phyloP scores from a whole-genome alignment of 2,797 vertebrate species.

The Pipistrellus pipistrellus region DNA sequence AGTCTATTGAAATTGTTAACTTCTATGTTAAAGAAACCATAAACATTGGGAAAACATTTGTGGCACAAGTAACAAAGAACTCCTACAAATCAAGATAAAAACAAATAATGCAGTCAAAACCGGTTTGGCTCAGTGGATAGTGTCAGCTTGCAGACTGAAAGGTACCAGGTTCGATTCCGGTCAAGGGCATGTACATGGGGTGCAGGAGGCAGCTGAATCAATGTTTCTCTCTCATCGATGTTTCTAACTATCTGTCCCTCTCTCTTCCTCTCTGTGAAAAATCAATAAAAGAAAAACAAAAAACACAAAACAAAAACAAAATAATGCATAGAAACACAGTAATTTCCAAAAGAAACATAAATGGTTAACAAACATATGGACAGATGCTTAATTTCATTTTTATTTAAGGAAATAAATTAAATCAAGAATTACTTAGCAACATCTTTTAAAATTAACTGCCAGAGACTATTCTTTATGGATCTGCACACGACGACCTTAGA shows the following conservation, averaged over 20 bases:
- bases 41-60: neutral
- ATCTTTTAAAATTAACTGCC: neutral
- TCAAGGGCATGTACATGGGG: too few relatives aligned
- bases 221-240: too few relatives aligned
- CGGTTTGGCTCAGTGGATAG: too few relatives aligned
- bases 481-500: neutral
- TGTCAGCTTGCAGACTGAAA: too few relatives aligned
- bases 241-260: too few relatives aligned
- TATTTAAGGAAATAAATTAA: neutral
- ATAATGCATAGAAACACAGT: neutral
- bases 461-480: neutral
- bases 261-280: too few relatives aligned
- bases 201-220: too few relatives aligned
- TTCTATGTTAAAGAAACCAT: neutral
- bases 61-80: neutral
- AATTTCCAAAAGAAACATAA: conserved; percentile 21
- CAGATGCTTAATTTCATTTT: neutral
- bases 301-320: too few relatives aligned
- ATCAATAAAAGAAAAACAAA: too few relatives aligned
- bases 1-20: neutral
- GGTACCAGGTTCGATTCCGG: too few relatives aligned
- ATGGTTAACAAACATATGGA: neutral
- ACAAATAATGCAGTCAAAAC: neutral
- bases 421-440: neutral
- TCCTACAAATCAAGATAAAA: conserved; percentile 27